Evolutionary conservation across 2,888 invertebrate genomes (phyloP), one percentile per base, ranked within the genome.

Genomic region (Eupithecia exiguata): DNA sequence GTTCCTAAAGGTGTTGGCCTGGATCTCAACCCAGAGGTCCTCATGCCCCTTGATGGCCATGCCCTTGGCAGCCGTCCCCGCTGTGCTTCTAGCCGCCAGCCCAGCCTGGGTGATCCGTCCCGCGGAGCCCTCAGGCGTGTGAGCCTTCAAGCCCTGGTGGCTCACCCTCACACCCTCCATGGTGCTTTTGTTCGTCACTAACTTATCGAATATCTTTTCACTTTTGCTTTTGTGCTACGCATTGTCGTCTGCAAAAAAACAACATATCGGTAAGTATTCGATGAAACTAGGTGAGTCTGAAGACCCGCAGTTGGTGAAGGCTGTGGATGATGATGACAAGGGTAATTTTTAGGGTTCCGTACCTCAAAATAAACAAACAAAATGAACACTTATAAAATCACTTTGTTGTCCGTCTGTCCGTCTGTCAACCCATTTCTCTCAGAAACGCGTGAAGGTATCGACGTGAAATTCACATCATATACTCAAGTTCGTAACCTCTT

Each of bases 21-120:
- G 99, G 80, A 98, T 98, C 89, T 98, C 98, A 70, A 99, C 98
- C 99, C 99, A 99, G 63, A 98, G 96, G 87, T 98, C 98, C 92
- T 98, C 98, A 87, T 98, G 97, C 80, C 98, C 99, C 88, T 98
- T 98, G 88, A 98, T 98, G 84, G 97, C 97, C 98, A 98, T 98
- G 80, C 98, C 98, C 88, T 98, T 97, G 80, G 99, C 98, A 1
- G 99, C 99, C 69, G 99, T 98, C 71, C 99, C 99, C 75, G 89
- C 98, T 53, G 98, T 97, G 88, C 98, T 98, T 70, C 98, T 95
- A 40, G 99, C 99, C 82, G 98, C 96, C 81, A 98, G 94, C 38
- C 98, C 98, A 63, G 96, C 96, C 87, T 96, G 96, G 65, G 96
- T 96, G 88, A 95, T 96, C 82, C 96, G 94, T 49, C 96, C 96